phyloP scores from a whole-genome alignment of 2,797 vertebrate genomes.

The Onychomys arenicola region DNA sequence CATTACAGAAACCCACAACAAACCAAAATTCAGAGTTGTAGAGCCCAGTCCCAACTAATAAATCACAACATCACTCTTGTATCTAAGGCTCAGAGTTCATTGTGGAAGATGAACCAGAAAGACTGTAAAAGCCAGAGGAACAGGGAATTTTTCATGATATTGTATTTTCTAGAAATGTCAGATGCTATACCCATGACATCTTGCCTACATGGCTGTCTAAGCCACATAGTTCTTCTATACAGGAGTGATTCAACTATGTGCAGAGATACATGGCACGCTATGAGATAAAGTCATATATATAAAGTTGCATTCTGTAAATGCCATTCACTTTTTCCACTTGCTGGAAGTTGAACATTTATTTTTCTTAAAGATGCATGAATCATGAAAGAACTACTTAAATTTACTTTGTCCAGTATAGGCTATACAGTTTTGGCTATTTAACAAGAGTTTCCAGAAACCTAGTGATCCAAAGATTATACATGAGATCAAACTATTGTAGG shows the following conservation, averaged over 20 bases:
- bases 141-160: neutral
- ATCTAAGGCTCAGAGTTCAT: neutral
- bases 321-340: neutral
- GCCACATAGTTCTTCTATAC: neutral
- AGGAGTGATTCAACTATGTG: neutral
- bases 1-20: neutral
- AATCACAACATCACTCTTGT: accelerated
- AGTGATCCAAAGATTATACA: neutral
- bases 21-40: neutral
- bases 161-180: neutral
- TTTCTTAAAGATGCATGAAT: neutral
- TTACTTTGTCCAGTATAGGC: neutral
- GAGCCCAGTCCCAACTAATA: neutral
- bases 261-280: neutral
- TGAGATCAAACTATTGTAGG: neutral
- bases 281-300: neutral
- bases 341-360: neutral
- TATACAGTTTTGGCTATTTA: neutral
- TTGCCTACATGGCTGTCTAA: too few relatives aligned
- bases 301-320: neutral
- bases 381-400: neutral
- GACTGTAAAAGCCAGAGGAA: neutral
- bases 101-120: neutral
- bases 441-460: neutral
- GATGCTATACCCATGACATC: neutral